phyloP scores from a whole-genome alignment of 2,888 invertebrate species.

The Polia nebulosa region DNA sequence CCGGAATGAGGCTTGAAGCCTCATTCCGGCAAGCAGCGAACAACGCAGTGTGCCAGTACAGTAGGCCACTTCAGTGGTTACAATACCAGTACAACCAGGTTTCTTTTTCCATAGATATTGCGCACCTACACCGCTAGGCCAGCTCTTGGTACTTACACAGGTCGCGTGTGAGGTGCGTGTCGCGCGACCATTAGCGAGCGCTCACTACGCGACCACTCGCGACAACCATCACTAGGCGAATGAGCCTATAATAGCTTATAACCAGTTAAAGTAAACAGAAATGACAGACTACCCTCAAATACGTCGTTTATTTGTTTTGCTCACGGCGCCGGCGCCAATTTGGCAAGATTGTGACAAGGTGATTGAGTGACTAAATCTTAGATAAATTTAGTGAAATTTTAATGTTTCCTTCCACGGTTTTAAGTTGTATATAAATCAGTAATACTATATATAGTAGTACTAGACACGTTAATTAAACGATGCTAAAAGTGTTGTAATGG shows the following conservation, averaged over 20 bases:
- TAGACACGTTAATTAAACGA: not conserved
- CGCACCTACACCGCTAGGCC: not conserved
- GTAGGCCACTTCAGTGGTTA: too few relatives aligned
- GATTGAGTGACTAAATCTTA: not conserved
- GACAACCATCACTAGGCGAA: not conserved
- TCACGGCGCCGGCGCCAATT: not conserved
- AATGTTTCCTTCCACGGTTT: not conserved
- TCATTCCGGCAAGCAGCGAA: not conserved
- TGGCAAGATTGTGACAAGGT: constrained; percentile 8
- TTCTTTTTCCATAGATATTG: not conserved
- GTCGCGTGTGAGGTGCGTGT: constrained; percentile 1
- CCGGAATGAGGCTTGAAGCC: too few relatives aligned
- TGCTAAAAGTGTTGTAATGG: not conserved
- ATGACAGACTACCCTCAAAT: constrained; percentile 11
- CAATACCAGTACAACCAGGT: not conserved
- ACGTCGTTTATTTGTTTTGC: constrained; percentile 9
- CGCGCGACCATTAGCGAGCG: constrained; percentile 14
- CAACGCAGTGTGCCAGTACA: too few relatives aligned
- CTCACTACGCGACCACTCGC: constrained; percentile 7
- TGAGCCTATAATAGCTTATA: constrained; percentile 3
- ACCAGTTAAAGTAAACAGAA: constrained; percentile 8
- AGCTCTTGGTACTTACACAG: not conserved
- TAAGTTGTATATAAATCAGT: not conserved
- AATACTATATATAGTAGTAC: too few relatives aligned
- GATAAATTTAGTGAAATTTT: not conserved